A percentile compares a stretch with the other conserved stretches of the same genome.
phyloP scores from a whole-genome alignment of 2,113 vertebrate genomes.

The Gasterosteus nipponicus region DNA sequence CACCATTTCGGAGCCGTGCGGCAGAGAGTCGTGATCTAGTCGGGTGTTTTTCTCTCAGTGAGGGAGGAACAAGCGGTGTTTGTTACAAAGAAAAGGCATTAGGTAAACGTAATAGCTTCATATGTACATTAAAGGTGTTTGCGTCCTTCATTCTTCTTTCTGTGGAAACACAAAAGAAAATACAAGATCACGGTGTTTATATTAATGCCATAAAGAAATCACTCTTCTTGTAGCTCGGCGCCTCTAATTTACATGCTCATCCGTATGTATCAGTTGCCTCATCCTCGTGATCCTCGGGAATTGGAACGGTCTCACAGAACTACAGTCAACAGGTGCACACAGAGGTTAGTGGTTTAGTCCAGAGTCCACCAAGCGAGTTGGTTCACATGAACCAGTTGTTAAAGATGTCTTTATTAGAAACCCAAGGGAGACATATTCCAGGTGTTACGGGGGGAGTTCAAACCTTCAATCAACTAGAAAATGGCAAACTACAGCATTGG shows the following conservation, averaged over 20 bases:
- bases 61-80: too few species aligned
- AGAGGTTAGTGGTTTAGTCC: neutral
- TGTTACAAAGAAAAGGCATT: too few species aligned
- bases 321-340: neutral
- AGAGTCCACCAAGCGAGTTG: too few species aligned
- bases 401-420: neutral
- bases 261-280: neutral
- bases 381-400: too few species aligned
- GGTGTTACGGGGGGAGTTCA: too few species aligned
- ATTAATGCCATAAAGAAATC: neutral
- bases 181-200: neutral
- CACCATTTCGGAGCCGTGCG: too few species aligned
- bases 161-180: neutral
- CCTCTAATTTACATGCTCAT: neutral
- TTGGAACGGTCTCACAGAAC: slow-evolving; percentile 15
- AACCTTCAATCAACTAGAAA: too few species aligned
- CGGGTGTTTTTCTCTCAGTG: too few species aligned
- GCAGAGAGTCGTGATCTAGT: too few species aligned
- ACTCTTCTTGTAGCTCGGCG: neutral
- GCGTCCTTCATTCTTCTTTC: neutral
- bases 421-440: too few species aligned
- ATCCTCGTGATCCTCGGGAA: neutral
- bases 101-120: too few species aligned
- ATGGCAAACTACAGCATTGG: too few species aligned
- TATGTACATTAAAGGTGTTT: neutral